A percentile compares a stretch with the other conserved stretches of the same genome.
Conservation (phyloP, 2,888 invertebrate genomes). For the Colletes collaris region DNA sequence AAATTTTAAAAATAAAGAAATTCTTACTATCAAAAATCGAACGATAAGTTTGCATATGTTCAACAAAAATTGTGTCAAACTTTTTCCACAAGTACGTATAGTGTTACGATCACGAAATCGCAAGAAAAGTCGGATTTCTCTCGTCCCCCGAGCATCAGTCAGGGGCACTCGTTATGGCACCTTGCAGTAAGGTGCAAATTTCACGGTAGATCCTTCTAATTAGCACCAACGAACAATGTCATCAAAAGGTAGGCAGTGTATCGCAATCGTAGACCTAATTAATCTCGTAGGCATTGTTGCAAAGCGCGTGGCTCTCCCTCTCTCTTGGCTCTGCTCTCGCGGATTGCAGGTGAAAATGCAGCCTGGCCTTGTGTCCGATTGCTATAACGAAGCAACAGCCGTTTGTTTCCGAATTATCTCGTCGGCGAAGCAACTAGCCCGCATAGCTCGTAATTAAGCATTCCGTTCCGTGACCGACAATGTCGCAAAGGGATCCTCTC, state of each 20-base stretch:
- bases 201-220: not conserved
- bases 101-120: too few species aligned
- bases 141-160: too few species aligned
- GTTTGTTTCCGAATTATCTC: constrained; percentile 71
- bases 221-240: constrained; percentile 12
- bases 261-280: constrained; percentile 16
- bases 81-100: too few species aligned
- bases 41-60: too few species aligned
- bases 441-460: constrained; percentile 51
- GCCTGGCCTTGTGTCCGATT: constrained; percentile 64
- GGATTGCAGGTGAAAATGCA: constrained; percentile 58
- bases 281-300: constrained; percentile 50
- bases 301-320: not conserved
- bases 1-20: too few species aligned
- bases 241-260: not conserved
- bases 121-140: too few species aligned
- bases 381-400: constrained; percentile 39
- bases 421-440: constrained; percentile 63
- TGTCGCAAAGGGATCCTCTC: constrained; percentile 44
- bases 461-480: constrained; percentile 32
- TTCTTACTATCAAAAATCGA: too few species aligned
- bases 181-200: too few species aligned
- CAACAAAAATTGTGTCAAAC: too few species aligned
- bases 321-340: constrained; percentile 4
- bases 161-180: too few species aligned